Evolutionary conservation across 2,113 vertebrate species (phyloP).

Genomic region (Cavia porcellus): DNA sequence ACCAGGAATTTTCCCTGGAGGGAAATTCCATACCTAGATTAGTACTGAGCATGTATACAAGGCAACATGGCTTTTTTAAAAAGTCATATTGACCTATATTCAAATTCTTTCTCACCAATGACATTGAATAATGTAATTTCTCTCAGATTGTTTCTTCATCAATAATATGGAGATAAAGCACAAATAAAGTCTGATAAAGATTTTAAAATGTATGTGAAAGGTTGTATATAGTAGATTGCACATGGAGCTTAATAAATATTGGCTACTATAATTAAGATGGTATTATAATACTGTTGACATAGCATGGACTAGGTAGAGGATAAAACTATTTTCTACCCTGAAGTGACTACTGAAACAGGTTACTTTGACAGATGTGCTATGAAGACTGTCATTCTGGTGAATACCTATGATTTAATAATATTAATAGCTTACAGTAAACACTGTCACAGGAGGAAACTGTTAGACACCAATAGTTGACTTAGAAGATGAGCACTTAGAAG

Average conservation of each 20-base stretch:
- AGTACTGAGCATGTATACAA: background rate
- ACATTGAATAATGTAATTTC: background rate
- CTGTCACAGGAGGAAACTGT: background rate
- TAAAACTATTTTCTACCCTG: background rate
- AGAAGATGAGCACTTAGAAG: background rate
- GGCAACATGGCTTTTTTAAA: background rate
- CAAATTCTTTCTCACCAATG: slow-evolving; percentile 26
- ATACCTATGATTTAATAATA: background rate
- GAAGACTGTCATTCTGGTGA: background rate
- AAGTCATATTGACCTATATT: background rate
- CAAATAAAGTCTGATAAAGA: slow-evolving; percentile 25
- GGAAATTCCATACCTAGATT: background rate
- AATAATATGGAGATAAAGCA: background rate
- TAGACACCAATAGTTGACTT: background rate
- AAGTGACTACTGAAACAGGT: background rate
- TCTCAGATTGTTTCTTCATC: background rate
- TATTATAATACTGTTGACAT: background rate
- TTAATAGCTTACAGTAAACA: background rate
- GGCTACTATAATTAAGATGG: background rate
- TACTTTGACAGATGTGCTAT: background rate
- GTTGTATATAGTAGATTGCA: background rate
- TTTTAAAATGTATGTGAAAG: background rate
- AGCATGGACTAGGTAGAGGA: background rate
- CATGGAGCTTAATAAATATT: background rate
- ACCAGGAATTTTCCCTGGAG: background rate